Conservation (phyloP, 1,140 invertebrate genomes). For the Eulimnadia texana region DNA sequence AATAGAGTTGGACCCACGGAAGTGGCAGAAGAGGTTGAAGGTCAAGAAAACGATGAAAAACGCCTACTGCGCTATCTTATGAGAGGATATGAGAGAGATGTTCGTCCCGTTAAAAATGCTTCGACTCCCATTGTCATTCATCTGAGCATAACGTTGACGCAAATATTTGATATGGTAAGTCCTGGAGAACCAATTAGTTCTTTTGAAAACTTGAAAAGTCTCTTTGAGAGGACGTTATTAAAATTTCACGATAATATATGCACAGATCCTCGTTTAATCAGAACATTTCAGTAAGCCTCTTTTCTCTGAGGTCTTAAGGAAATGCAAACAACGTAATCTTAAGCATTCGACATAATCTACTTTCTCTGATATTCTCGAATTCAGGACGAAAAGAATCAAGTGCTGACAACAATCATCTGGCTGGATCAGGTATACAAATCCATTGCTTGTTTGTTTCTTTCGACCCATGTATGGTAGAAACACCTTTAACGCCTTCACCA, state of each 20-base stretch:
- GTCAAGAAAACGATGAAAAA: slow-evolving; percentile 35
- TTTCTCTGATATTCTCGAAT: slow-evolving; percentile 14
- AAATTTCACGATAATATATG: too few species aligned
- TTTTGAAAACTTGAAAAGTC: too few species aligned
- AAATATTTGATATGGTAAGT: slow-evolving; percentile 40
- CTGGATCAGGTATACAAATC: slow-evolving; percentile 34
- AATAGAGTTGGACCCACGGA: background rate
- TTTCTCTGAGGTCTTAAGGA: too few species aligned
- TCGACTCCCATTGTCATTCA: slow-evolving; percentile 36
- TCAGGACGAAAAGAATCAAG: slow-evolving; percentile 47
- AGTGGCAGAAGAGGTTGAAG: slow-evolving; percentile 5
- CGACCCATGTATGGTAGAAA: too few species aligned
- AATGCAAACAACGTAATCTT: too few species aligned
- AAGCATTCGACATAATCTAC: too few species aligned
- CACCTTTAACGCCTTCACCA: too few species aligned
- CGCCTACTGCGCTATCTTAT: slow-evolving; percentile 36
- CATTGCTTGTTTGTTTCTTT: background rate
- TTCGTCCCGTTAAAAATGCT: slow-evolving; percentile 40
- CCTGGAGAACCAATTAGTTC: too few species aligned
- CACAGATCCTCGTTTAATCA: too few species aligned
- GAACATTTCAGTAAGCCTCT: too few species aligned
- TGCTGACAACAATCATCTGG: slow-evolving; percentile 44
- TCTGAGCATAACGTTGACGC: slow-evolving; percentile 44
- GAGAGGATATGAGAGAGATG: slow-evolving; percentile 38
- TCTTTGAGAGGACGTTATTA: too few species aligned